Evolutionary conservation across 2,797 vertebrate species (phyloP), one percentile per base, ranked within the genome.

Genomic region (Pelodytes ibericus): DNA sequence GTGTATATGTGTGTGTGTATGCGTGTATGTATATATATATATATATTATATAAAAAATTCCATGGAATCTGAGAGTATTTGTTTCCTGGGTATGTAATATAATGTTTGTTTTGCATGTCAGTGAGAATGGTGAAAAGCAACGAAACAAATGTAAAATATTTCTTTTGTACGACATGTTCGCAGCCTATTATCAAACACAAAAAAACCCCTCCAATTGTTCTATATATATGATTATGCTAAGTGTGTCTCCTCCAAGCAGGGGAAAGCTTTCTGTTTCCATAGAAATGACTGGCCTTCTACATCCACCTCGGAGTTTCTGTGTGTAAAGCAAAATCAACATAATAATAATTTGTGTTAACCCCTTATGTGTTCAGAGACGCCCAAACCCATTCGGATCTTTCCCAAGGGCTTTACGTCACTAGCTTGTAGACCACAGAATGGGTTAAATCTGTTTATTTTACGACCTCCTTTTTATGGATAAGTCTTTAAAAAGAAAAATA

Each of bases 191-290:
- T 71, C 66, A 71, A 70, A 63, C 60, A 49, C 16, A 76, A 75
- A 49, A 75, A 67, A 61, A n/a, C 15, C n/a, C 41, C 41, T 44
- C 1, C 1, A 15, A 44, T 53, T 72, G 70, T 72, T 72, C 39
- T 66, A 49, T 78, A 62, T 78, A 49, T 78, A 68, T 72, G 70
- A 72, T 78, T 72, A 78, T 36, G 27, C 56, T 68, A 61, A 80
- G 73, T 72, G 60, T 62, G 29, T 67, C 73, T 75, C 68, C 63
- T 66, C 65, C 73, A 8, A 44, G 33, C 33, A 56, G 47, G 57
- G 11, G 36, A 69, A 76, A 63, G 79, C 79, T 80, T 77, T 72
- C 79, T 64, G 74, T 80, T 73, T 53, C 79, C 74, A 69, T 59
- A 44, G 79, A 39, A 49, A 77, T 66, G 0, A 11, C 26, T 64